Percentiles rank a stretch among this genome's conserved stretches.
phyloP scores from a whole-genome alignment of 2,797 vertebrate species.

The Artibeus lituratus region DNA sequence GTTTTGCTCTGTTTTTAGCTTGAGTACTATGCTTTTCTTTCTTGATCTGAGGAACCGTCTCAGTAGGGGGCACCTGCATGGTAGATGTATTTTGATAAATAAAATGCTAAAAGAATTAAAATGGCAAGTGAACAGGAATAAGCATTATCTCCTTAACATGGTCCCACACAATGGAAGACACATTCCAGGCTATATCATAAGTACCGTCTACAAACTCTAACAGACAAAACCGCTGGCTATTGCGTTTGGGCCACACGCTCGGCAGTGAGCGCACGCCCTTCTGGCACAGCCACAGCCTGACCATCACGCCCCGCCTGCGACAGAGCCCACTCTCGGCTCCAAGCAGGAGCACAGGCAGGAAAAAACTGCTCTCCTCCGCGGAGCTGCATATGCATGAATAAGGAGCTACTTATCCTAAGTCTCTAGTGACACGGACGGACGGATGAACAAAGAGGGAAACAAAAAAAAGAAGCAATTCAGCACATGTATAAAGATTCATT shows the following conservation, averaged over 20 bases:
- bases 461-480: neutral
- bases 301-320: neutral
- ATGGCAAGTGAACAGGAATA: neutral
- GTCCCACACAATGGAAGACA: neutral
- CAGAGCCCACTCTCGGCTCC: neutral
- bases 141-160: neutral
- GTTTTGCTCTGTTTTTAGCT: constrained; percentile 92
- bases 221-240: fast-evolving
- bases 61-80: constrained; percentile 80
- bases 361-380: neutral
- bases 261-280: neutral
- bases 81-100: constrained; percentile 58
- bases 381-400: neutral
- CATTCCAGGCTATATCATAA: fast-evolving
- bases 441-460: neutral
- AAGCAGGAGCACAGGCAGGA: neutral
- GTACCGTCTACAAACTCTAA: neutral
- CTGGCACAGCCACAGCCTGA: neutral
- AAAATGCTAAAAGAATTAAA: neutral
- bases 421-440: neutral
- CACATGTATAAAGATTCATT: neutral
- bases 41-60: constrained; percentile 87
- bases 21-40: constrained; percentile 88
- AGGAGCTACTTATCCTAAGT: neutral
- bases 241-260: neutral